Conservation (phyloP, 2,797 vertebrate genomes). For the Girardinus metallicus region DNA sequence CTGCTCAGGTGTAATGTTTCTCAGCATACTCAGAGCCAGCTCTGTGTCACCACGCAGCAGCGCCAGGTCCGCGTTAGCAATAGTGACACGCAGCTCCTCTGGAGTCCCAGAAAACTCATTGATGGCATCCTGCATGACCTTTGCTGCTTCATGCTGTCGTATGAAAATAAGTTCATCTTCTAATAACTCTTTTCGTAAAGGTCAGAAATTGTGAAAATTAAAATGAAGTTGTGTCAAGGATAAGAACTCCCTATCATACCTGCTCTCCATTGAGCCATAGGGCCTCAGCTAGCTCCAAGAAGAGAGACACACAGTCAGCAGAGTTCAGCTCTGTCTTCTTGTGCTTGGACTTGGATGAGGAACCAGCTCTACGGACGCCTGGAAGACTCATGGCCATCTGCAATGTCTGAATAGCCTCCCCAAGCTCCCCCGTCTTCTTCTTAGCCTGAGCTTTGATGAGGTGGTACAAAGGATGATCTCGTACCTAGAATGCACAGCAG, state of each 20-base stretch:
- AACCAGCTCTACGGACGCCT: conserved; percentile 83
- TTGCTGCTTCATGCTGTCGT: conserved; percentile 93
- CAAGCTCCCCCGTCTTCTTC: conserved; percentile 89
- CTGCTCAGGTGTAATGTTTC: conserved; percentile 90
- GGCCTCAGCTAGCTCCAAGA: conserved; percentile 91
- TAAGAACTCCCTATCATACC: conserved; percentile 69
- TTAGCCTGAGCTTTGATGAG: conserved; percentile 93
- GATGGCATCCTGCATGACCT: conserved; percentile 96
- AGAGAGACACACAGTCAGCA: conserved; percentile 89
- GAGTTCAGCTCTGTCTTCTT: conserved; percentile 85
- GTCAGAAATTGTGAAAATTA: conserved; percentile 1
- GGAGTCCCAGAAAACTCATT: conserved; percentile 94
- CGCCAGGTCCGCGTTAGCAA: conserved; percentile 92
- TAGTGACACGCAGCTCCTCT: conserved; percentile 91
- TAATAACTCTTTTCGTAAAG: not conserved
- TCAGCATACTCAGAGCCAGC: conserved; percentile 91
- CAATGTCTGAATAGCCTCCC: conserved; percentile 93
- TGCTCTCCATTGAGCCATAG: conserved; percentile 93
- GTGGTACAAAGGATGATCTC: conserved; percentile 93
- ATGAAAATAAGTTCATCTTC: conserved; percentile 20
- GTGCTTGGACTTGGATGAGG: conserved; percentile 83
- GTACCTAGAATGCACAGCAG: conserved; percentile 80
- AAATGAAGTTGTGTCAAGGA: not conserved
- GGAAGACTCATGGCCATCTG: conserved; percentile 95
- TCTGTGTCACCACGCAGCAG: conserved; percentile 91